phyloP scores from a whole-genome alignment of 2,888 invertebrate genomes.

The Globia sparganii region DNA sequence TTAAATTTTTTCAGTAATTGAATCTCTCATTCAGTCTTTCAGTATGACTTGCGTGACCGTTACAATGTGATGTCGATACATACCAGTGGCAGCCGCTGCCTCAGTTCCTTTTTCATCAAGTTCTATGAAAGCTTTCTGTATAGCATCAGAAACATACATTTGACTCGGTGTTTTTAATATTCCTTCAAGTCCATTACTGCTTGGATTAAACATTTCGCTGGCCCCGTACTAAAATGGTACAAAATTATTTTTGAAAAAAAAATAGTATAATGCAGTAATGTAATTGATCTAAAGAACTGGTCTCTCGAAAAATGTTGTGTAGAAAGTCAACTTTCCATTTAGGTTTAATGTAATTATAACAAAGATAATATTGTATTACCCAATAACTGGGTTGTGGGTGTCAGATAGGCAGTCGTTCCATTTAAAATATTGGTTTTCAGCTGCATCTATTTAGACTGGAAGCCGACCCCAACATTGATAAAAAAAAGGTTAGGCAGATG shows the following conservation, averaged over 20 bases:
- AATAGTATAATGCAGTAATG: no score
- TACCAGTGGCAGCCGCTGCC: slow-evolving; percentile 81
- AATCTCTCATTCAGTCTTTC: background rate
- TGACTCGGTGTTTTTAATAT: slow-evolving; percentile 67
- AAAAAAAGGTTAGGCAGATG: no score
- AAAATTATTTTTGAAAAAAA: background rate
- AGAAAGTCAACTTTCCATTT: background rate
- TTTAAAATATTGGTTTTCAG: no score
- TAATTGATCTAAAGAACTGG: no score
- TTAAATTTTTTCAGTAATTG: background rate
- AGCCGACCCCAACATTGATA: no score
- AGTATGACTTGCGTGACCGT: background rate
- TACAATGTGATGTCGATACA: slow-evolving; percentile 31
- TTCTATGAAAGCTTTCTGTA: slow-evolving; percentile 75
- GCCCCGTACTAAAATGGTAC: slow-evolving; percentile 66
- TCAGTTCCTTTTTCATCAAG: slow-evolving; percentile 78
- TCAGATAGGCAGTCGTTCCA: no score
- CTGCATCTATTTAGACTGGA: no score
- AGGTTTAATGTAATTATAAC: background rate
- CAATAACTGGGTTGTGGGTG: no score
- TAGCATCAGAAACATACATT: slow-evolving; percentile 67
- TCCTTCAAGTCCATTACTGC: slow-evolving; percentile 65
- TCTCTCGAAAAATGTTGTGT: background rate
- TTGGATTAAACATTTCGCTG: slow-evolving; percentile 66
- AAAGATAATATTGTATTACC: background rate